These are phyloP conservation scores for Ctenoplectra terminalis DNA, from an alignment of 1,140 invertebrate genomes.

Conservation along the genomic window DNA sequence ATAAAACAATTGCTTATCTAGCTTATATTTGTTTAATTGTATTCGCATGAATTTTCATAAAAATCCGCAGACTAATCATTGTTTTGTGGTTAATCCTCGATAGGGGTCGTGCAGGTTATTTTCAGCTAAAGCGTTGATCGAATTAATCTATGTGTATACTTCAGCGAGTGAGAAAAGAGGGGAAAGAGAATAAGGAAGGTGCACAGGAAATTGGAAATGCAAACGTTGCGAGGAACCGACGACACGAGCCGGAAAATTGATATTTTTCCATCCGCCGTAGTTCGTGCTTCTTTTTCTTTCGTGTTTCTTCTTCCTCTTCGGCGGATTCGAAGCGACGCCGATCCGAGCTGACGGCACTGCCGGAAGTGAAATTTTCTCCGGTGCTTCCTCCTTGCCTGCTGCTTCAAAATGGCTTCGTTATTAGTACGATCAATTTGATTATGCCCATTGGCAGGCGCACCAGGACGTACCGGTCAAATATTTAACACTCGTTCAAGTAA, in stretches of 20 bases:
- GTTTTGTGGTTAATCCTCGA: too few species aligned
- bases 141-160: neutral
- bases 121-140: neutral
- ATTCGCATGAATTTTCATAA: too few species aligned
- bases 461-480: too few species aligned
- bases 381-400: neutral
- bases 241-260: conserved; percentile 57
- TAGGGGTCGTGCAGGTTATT: too few species aligned
- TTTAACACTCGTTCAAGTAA: too few species aligned
- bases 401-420: conserved; percentile 40
- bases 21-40: too few species aligned
- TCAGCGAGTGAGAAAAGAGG: neutral
- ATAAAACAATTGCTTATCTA: too few species aligned
- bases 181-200: neutral
- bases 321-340: conserved; percentile 30
- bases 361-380: conserved; percentile 48
- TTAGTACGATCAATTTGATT: conserved; percentile 33
- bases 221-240: conserved; percentile 51
- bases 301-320: neutral
- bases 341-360: conserved; percentile 9
- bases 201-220: conserved; percentile 61
- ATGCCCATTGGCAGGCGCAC: neutral
- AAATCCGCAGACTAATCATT: too few species aligned
- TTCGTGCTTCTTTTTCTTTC: neutral
- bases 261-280: conserved; percentile 46